Evolutionary conservation across 2,113 vertebrate genomes (phyloP).

Genomic region (Blennius ocellaris): DNA sequence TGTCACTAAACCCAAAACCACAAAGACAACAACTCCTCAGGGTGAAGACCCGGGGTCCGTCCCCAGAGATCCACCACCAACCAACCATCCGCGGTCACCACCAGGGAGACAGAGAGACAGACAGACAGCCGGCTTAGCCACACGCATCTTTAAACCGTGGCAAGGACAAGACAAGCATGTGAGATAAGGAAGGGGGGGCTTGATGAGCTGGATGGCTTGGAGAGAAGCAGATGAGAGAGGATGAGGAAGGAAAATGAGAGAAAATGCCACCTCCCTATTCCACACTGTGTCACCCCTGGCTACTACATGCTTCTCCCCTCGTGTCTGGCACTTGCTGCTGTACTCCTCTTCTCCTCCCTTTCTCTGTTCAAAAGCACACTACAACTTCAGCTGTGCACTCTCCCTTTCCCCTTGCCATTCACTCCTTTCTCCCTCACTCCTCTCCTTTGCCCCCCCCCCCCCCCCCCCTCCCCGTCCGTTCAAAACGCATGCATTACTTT

Average conservation of each 20-base stretch:
- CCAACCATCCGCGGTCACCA: constrained; percentile 26
- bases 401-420: constrained; percentile 56
- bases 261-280: constrained; percentile 53
- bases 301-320: constrained; percentile 44
- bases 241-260: constrained; percentile 48
- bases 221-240: constrained; percentile 49
- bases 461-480: constrained; percentile 61
- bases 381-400: constrained; percentile 78
- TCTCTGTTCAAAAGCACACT: constrained; percentile 58
- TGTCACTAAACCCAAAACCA: constrained; percentile 64
- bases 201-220: constrained; percentile 23
- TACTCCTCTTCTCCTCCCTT: constrained; percentile 49
- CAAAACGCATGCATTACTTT: constrained; percentile 87
- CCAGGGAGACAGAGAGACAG: constrained; percentile 32
- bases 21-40: constrained; percentile 73
- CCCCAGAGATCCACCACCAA: constrained; percentile 48
- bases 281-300: constrained; percentile 50
- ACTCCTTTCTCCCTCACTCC: constrained; percentile 61
- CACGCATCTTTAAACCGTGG: constrained; percentile 63
- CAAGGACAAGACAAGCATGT: constrained; percentile 39
- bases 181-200: constrained; percentile 1
- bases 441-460: constrained; percentile 62
- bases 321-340: constrained; percentile 57
- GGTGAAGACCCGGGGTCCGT: constrained; percentile 52
- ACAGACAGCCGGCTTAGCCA: constrained; percentile 43